These are phyloP conservation scores for Brotula barbata DNA, from an alignment of 2,797 vertebrate species.

Conservation along the genomic window DNA sequence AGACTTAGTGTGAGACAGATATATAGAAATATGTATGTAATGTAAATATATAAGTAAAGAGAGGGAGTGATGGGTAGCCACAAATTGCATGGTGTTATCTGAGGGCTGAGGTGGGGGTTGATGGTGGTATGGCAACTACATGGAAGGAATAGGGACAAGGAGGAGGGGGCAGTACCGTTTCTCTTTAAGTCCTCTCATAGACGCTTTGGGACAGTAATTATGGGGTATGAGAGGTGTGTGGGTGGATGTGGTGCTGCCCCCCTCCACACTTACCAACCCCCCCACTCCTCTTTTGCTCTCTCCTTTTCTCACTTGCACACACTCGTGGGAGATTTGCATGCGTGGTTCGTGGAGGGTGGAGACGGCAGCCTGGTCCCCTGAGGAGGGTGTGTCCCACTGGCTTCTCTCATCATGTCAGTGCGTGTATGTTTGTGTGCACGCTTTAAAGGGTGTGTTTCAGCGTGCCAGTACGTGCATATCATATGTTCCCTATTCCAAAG, in stretches of 20 bases:
- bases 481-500: slow-evolving; percentile 24
- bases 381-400: slow-evolving; percentile 68
- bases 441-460: slow-evolving; percentile 33
- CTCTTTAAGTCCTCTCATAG: slow-evolving; percentile 63
- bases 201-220: slow-evolving; percentile 76
- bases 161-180: slow-evolving; percentile 39
- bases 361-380: slow-evolving; percentile 65
- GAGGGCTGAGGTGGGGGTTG: slow-evolving; percentile 55
- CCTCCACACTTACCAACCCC: slow-evolving; percentile 28
- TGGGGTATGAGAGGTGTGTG: slow-evolving; percentile 72
- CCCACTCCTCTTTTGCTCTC: slow-evolving; percentile 18
- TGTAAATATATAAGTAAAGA: slow-evolving; percentile 46
- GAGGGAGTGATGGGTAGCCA: slow-evolving; percentile 56
- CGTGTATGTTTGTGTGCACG: slow-evolving; percentile 27
- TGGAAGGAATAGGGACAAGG: slow-evolving; percentile 39
- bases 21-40: slow-evolving; percentile 33
- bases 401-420: slow-evolving; percentile 48
- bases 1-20: slow-evolving; percentile 4
- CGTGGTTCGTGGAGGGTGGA: slow-evolving; percentile 69
- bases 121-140: slow-evolving; percentile 32
- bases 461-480: slow-evolving; percentile 17
- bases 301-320: slow-evolving; percentile 9
- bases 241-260: slow-evolving; percentile 65
- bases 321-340: slow-evolving; percentile 60
- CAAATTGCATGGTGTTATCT: slow-evolving; percentile 76